Evolutionary conservation across 2,797 vertebrate species (phyloP).

Genomic region (Heliangelus exortis): DNA sequence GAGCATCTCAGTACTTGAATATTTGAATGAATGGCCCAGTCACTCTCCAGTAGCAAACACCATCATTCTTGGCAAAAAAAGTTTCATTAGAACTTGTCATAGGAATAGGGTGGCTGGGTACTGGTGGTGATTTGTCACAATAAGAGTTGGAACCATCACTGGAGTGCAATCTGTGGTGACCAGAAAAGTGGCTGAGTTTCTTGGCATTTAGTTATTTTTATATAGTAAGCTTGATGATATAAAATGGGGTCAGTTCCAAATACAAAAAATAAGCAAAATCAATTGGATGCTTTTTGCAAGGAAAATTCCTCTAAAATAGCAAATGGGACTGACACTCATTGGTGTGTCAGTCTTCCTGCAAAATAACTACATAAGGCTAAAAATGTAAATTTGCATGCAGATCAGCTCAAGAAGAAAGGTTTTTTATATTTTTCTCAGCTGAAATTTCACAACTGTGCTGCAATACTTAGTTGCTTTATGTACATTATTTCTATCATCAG

Average conservation of each 20-base stretch:
- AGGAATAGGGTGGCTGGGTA: conserved; percentile 46
- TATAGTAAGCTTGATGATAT: background rate
- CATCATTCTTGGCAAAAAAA: conserved; percentile 64
- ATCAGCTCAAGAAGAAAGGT: background rate
- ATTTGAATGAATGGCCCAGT: conserved; percentile 58
- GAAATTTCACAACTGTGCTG: background rate
- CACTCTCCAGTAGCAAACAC: background rate
- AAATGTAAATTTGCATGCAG: background rate
- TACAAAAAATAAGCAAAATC: background rate
- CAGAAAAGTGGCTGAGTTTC: background rate
- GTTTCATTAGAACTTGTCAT: conserved; percentile 66
- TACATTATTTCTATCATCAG: background rate
- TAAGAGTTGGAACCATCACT: conserved; percentile 15
- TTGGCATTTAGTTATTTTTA: background rate
- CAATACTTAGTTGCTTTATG: background rate
- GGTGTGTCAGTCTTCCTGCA: background rate
- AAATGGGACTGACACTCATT: background rate
- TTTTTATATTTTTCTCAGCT: background rate
- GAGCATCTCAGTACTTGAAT: background rate
- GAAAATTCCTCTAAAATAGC: background rate
- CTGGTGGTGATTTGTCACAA: conserved; percentile 51
- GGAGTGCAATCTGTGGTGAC: background rate
- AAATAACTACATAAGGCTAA: background rate
- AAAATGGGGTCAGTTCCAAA: background rate
- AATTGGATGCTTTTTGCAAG: background rate